These are phyloP conservation scores for Micronycteris hirsuta DNA, from an alignment of 2,113 vertebrate genomes.

Conservation along the genomic window DNA sequence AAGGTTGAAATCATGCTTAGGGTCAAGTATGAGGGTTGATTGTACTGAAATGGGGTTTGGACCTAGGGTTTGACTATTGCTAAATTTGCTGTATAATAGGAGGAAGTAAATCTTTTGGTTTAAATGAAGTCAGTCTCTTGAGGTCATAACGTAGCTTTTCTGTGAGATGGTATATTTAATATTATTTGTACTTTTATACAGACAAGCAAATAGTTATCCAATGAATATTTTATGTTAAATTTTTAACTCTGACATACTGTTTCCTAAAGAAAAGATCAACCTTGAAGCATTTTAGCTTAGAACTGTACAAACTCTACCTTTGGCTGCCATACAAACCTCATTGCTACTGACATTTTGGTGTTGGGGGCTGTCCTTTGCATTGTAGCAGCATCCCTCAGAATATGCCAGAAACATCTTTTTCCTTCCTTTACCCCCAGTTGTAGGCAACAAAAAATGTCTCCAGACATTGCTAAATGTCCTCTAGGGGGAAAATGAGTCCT, in stretches of 20 bases:
- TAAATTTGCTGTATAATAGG: background rate
- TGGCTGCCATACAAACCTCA: background rate
- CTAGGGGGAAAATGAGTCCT: background rate
- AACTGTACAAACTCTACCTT: background rate
- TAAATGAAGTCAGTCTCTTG: background rate
- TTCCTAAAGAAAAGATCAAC: background rate
- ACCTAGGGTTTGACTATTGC: background rate
- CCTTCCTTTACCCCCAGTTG: background rate
- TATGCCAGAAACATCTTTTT: background rate
- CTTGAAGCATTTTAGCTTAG: background rate
- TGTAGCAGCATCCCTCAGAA: background rate
- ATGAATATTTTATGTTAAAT: conserved; percentile 1
- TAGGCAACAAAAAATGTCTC: background rate
- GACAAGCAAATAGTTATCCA: background rate
- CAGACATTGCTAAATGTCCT: background rate
- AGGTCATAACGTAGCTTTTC: background rate
- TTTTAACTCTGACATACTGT: background rate
- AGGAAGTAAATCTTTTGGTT: background rate
- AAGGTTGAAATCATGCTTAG: conserved; percentile 1
- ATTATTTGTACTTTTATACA: background rate
- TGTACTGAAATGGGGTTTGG: background rate
- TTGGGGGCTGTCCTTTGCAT: background rate
- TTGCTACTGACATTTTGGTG: background rate
- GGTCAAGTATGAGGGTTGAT: background rate
- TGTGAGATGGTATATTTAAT: background rate